These are phyloP conservation scores for Bolborhynchus lineola DNA, from an alignment of 2,113 vertebrate genomes.

Conservation along the genomic window DNA sequence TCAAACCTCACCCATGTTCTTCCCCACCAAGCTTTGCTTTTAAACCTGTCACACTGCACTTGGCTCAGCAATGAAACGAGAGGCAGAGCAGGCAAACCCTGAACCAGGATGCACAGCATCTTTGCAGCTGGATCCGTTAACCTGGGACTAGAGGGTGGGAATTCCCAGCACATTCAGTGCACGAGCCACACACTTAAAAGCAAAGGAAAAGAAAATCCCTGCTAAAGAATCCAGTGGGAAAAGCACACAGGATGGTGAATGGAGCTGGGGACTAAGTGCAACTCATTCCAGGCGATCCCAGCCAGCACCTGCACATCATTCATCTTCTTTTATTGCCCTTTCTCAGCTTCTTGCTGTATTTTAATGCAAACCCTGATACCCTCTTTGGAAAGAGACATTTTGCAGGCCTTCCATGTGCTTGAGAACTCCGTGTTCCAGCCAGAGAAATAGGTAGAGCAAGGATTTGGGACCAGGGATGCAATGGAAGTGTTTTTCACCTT, in stretches of 20 bases:
- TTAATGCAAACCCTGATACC: background rate
- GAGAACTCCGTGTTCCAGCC: background rate
- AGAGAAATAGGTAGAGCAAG: background rate
- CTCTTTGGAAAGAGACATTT: background rate
- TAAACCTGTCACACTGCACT: background rate
- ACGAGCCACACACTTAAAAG: background rate
- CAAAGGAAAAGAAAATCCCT: background rate
- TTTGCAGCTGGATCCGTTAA: background rate
- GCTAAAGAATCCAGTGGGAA: background rate
- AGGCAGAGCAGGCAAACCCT: background rate
- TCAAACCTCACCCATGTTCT: background rate
- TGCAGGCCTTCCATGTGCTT: background rate
- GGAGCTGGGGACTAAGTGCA: background rate
- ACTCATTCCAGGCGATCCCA: constrained; percentile 27
- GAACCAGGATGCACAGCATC: background rate
- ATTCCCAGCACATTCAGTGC: background rate
- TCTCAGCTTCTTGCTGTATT: background rate
- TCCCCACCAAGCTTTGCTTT: background rate
- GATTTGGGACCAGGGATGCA: background rate
- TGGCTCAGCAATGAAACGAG: background rate
- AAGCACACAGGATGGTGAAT: background rate
- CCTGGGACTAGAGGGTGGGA: background rate
- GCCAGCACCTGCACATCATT: constrained; percentile 57
- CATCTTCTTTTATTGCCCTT: constrained; percentile 56
- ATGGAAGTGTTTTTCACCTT: background rate